Conservation (phyloP, 2,888 invertebrate species). For the Mythimna pallens region DNA sequence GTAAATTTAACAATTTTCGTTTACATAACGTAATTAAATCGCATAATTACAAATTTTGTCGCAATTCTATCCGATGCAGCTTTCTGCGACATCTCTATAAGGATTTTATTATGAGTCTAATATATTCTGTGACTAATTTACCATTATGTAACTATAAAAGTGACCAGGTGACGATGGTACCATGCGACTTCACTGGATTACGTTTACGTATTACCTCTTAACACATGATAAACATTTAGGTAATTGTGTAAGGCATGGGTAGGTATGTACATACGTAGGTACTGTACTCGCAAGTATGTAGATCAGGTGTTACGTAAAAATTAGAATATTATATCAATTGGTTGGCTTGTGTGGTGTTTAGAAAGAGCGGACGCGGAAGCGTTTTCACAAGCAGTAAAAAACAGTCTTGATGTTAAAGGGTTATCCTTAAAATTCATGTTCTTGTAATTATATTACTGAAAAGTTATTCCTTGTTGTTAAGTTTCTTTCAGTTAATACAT, state of each 20-base stretch:
- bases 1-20: background rate
- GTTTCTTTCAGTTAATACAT: too few species aligned
- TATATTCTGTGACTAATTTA: conserved; percentile 42
- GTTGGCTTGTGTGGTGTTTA: background rate
- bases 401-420: too few species aligned
- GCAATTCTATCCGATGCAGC: conserved; percentile 5
- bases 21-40: conserved; percentile 28
- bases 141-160: conserved; percentile 48
- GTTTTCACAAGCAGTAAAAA: background rate
- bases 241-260: conserved; percentile 45
- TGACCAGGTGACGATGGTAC: conserved; percentile 16
- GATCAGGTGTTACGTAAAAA: conserved; percentile 69
- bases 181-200: conserved; percentile 26
- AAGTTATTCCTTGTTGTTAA: too few species aligned
- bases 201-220: conserved; percentile 26
- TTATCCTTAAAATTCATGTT: too few species aligned
- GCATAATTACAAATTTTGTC: conserved; percentile 11
- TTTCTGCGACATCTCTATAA: conserved; percentile 31
- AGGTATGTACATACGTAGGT: conserved; percentile 45
- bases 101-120: conserved; percentile 34
- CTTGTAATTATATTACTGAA: too few species aligned
- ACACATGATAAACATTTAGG: conserved; percentile 43
- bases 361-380: background rate
- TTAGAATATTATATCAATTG: conserved; percentile 63
- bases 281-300: conserved; percentile 66